phyloP scores from a whole-genome alignment of 2,888 invertebrate genomes.

The Epinotia bilunana region DNA sequence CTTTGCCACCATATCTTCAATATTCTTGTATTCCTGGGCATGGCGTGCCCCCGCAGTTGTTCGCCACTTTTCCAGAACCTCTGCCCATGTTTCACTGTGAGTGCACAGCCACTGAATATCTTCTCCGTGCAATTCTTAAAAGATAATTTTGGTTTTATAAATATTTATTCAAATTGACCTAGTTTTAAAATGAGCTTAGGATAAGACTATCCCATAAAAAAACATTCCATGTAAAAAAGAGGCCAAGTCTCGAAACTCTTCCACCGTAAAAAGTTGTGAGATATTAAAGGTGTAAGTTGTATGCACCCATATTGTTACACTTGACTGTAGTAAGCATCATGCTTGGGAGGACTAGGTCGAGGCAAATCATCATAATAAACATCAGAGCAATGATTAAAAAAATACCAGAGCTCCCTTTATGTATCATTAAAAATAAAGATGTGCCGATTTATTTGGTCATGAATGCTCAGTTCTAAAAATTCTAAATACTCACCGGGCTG shows the following conservation, averaged over 20 bases:
- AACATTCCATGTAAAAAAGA: neutral
- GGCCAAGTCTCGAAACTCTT: too few species aligned
- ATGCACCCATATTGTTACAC: rapidly evolving
- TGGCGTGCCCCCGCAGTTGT: neutral
- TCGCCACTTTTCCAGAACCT: neutral
- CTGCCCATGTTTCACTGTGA: neutral
- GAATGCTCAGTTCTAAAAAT: neutral
- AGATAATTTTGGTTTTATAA: neutral
- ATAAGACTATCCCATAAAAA: too few species aligned
- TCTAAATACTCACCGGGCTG: neutral
- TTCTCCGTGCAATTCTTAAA: neutral
- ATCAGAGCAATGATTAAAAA: too few species aligned
- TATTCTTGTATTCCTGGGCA: neutral
- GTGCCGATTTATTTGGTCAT: too few species aligned
- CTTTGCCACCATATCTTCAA: neutral
- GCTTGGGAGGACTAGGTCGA: too few species aligned
- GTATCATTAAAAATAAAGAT: too few species aligned
- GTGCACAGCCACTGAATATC: neutral
- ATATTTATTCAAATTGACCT: neutral
- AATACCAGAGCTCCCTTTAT: too few species aligned
- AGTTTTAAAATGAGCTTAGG: neutral
- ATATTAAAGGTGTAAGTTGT: too few species aligned
- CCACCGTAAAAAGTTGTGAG: too few species aligned
- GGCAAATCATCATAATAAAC: too few species aligned
- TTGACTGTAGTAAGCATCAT: too few species aligned